Percentiles rank a stretch among this genome's conserved stretches.
Conservation (phyloP, 1,140 invertebrate genomes). For the Solenopsis invicta region DNA sequence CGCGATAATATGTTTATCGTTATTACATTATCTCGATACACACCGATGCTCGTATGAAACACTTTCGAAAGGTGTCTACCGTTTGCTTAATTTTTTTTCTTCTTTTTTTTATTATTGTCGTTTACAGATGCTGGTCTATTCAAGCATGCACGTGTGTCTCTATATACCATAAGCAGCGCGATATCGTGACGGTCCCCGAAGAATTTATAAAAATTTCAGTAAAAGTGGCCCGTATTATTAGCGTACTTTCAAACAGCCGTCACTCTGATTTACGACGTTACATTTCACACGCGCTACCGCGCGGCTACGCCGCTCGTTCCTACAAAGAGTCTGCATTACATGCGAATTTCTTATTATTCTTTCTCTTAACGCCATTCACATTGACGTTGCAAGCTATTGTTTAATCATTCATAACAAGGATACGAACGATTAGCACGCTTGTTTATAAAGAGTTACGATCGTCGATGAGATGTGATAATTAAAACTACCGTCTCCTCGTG, state of each 20-base stretch:
- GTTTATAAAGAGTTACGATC: slow-evolving; percentile 48
- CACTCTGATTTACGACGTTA: slow-evolving; percentile 26
- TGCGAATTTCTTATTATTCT: slow-evolving; percentile 13
- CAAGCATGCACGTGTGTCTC: background rate
- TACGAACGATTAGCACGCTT: slow-evolving; percentile 55
- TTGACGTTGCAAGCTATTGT: slow-evolving; percentile 42
- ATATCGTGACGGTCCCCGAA: background rate
- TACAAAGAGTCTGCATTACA: background rate
- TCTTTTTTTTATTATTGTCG: slow-evolving; percentile 14
- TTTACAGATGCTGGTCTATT: background rate
- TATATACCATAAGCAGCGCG: background rate
- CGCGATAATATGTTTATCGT: slow-evolving; percentile 30
- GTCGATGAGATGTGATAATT: slow-evolving; percentile 47
- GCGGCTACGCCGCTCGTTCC: background rate
- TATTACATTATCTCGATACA: slow-evolving; percentile 33
- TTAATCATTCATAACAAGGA: slow-evolving; percentile 25
- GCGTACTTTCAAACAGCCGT: slow-evolving; percentile 17
- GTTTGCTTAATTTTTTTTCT: slow-evolving; percentile 33
- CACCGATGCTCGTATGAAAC: background rate
- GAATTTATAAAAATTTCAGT: slow-evolving; percentile 1
- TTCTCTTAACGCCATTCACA: background rate
- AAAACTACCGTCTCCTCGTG: slow-evolving; percentile 52
- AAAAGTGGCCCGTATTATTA: slow-evolving; percentile 7
- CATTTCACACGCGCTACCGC: background rate
- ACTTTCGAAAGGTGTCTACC: background rate